Percentiles rank a stretch among this genome's conserved stretches.
Evolutionary conservation across 1,140 invertebrate species (phyloP).

Genomic region (Caenorhabditis briggsae): DNA sequence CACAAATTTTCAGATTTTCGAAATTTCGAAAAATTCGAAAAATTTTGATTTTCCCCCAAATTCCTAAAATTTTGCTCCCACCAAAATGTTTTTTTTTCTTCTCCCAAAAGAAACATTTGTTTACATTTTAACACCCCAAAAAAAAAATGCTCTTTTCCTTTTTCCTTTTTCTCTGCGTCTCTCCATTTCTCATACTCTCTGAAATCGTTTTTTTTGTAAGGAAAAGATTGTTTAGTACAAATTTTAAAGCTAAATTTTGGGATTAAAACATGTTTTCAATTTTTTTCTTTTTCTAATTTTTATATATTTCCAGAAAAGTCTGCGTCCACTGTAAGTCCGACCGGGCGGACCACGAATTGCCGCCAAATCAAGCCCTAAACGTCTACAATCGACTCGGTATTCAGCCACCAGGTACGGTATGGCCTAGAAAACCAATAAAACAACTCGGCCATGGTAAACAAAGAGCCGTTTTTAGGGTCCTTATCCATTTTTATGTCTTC

Average conservation of each 20-base stretch:
- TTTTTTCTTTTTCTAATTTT: not conserved
- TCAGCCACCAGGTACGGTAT: constrained; percentile 71
- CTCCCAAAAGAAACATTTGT: not conserved
- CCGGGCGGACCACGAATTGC: constrained; percentile 74
- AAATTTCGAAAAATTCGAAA: not conserved
- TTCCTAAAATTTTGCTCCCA: too few species aligned
- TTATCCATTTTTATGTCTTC: too few species aligned
- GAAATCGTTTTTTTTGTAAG: not conserved
- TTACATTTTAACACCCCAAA: not conserved
- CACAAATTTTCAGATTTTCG: too few species aligned
- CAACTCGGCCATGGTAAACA: too few species aligned
- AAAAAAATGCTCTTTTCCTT: constrained; percentile 12
- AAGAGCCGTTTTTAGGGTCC: too few species aligned
- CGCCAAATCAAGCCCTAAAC: constrained; percentile 73
- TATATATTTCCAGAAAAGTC: constrained; percentile 73
- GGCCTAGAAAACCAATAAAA: not conserved
- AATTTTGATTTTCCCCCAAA: not conserved
- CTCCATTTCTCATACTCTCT: not conserved
- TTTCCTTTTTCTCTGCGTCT: too few species aligned
- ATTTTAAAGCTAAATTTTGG: not conserved
- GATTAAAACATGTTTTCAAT: too few species aligned
- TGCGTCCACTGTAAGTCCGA: constrained; percentile 78
- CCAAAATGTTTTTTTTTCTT: not conserved
- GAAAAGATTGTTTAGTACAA: not conserved
- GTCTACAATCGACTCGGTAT: constrained; percentile 77